Conservation (phyloP, 1,140 invertebrate species). For the Manduca sexta region DNA sequence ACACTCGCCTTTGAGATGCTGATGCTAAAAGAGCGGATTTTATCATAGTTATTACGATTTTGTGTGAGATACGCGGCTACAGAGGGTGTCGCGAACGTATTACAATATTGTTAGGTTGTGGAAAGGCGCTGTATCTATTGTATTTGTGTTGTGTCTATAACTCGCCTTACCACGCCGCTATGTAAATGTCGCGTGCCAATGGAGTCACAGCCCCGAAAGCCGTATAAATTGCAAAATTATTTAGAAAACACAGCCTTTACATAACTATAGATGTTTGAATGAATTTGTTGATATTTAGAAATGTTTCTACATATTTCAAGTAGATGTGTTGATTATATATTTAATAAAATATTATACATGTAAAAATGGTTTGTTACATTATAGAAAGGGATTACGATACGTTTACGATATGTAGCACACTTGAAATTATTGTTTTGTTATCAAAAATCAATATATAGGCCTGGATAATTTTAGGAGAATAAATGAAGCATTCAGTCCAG, state of each 20-base stretch:
- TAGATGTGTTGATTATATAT: too few species aligned
- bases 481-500: too few species aligned
- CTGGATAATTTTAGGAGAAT: too few species aligned
- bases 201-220: constrained; percentile 57
- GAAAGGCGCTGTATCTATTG: not conserved
- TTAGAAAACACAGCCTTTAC: constrained; percentile 58
- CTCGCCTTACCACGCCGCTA: constrained; percentile 23
- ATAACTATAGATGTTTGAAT: constrained; percentile 38
- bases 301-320: too few species aligned
- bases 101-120: too few species aligned
- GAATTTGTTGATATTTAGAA: too few species aligned
- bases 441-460: too few species aligned
- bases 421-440: too few species aligned
- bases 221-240: constrained; percentile 55
- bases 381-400: too few species aligned
- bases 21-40: constrained; percentile 29
- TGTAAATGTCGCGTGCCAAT: constrained; percentile 65
- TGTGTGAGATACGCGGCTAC: constrained; percentile 29
- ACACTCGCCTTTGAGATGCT: constrained; percentile 31
- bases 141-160: constrained; percentile 3
- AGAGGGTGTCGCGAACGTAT: constrained; percentile 12
- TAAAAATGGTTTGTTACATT: too few species aligned
- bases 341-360: too few species aligned
- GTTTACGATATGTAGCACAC: too few species aligned
- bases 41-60: constrained; percentile 43